A percentile compares a stretch with the other conserved stretches of the same genome.
phyloP scores from a whole-genome alignment of 2,888 invertebrate genomes.

The Neria commutata region DNA sequence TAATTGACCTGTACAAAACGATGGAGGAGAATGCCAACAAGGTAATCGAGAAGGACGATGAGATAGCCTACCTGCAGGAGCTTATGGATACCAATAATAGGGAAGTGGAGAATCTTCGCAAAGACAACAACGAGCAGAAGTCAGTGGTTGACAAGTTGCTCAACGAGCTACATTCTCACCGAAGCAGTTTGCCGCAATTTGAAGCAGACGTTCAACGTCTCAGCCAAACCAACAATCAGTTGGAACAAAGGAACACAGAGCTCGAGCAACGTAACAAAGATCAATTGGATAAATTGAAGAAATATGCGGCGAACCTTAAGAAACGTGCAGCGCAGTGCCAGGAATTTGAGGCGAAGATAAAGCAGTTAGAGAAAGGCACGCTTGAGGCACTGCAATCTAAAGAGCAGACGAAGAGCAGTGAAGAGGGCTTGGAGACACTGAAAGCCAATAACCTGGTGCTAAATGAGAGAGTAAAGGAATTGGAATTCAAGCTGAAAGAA shows the following conservation, averaged over 20 bases:
- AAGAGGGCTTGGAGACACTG: slow-evolving; percentile 22
- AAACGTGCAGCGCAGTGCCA: slow-evolving; percentile 71
- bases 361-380: slow-evolving; percentile 39
- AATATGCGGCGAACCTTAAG: slow-evolving; percentile 77
- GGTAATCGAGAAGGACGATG: slow-evolving; percentile 63
- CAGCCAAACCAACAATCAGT: slow-evolving; percentile 50
- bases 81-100: slow-evolving; percentile 60
- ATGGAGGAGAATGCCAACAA: slow-evolving; percentile 65
- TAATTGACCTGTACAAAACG: slow-evolving; percentile 66
- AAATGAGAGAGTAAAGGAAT: slow-evolving; percentile 12
- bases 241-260: slow-evolving; percentile 40
- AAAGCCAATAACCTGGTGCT: not conserved
- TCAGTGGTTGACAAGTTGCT: slow-evolving; percentile 39
- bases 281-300: slow-evolving; percentile 78
- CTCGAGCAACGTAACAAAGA: slow-evolving; percentile 71
- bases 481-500: slow-evolving; percentile 7
- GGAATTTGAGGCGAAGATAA: slow-evolving; percentile 68
- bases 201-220: slow-evolving; percentile 58
- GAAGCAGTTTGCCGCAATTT: slow-evolving; percentile 30
- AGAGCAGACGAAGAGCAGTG: slow-evolving; percentile 12
- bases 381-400: slow-evolving; percentile 38
- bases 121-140: slow-evolving; percentile 54
- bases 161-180: slow-evolving; percentile 36
- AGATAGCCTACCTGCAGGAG: slow-evolving; percentile 63
- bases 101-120: slow-evolving; percentile 62